Base-by-base conservation (phyloP, 2,113 vertebrate genomes). In the Arothron firmamentum region DNA sequence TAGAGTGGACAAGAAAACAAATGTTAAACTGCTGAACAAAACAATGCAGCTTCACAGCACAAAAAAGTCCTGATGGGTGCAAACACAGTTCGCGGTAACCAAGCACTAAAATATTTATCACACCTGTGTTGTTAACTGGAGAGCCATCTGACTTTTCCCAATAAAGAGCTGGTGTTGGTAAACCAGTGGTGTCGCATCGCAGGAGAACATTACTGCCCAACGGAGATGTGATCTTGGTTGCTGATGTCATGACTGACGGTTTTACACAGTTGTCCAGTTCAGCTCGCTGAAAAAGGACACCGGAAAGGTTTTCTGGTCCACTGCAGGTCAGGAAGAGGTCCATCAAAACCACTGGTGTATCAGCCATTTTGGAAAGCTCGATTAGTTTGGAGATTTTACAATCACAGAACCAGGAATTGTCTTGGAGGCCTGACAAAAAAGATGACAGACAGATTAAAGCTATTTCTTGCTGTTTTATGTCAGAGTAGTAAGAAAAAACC, bases 361-460 rank as follows among this genome's bases (percentile, higher is more conserved):
- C 85, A 1, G 82, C 19, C 53, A 90, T 92, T 89, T 95, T 98
- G 25, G 95, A 94, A 72, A 98, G 74, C 72, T 96, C 93, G 0
- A 98, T 94, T 38, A 96, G 65, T 72, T 94, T 97, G 54, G 95
- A 97, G 84, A 99, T 94, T 65, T 90, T 93, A 59, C 97, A 99
- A 85, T 98, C 94, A 62, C 97, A 99, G 77, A 91, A 90, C 96
- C 97, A 99, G 1, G 94, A 94, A 61, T 99, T 99, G 79, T 99
- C 97, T 78, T 99, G 96, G 12, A 99, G 88, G 77, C 96, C 97
- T 99, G 72, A 16, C 20, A 38, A 73, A 3, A 65, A 61, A 75
- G 4, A 67, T 23, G 3, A 10, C 1, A 68, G 8, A 4, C 0
- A 9, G 16, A 50, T 66, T 9, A 23, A 6, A 7, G 7, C 53